phyloP scores from a whole-genome alignment of 2,797 vertebrate genomes.

The Ceyx erithaca region DNA sequence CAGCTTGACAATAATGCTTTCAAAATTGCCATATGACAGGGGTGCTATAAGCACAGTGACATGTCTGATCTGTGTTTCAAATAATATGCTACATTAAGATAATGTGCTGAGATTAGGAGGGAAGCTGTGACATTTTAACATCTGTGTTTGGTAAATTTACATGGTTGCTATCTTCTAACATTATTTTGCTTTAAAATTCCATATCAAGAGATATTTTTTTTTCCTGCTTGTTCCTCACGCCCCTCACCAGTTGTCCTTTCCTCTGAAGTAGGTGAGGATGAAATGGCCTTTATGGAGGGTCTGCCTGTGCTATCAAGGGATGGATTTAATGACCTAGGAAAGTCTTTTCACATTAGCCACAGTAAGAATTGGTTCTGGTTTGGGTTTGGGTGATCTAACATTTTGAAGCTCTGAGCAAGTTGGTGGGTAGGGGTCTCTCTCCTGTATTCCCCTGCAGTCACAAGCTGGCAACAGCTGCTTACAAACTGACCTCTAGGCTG shows the following conservation, averaged over 20 bases:
- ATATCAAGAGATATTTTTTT: neutral
- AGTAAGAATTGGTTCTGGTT: neutral
- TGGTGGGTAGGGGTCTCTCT: neutral
- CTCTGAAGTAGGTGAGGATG: neutral
- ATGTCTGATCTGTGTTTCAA: neutral
- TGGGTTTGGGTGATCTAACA: neutral
- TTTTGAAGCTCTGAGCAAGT: neutral
- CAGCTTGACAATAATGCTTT: constrained; percentile 3
- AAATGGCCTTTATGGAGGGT: neutral
- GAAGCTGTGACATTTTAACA: neutral
- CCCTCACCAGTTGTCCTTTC: neutral
- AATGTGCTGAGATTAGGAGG: neutral
- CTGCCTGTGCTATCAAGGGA: neutral
- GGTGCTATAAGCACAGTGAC: neutral
- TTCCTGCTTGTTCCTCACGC: neutral
- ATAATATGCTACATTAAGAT: neutral
- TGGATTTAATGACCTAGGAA: neutral
- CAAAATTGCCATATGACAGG: neutral
- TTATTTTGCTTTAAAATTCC: constrained; percentile 3
- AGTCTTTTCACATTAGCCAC: neutral
- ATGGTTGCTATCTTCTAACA: neutral
- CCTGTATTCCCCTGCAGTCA: neutral
- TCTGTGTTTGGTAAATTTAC: neutral
- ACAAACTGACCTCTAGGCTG: neutral
- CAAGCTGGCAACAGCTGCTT: neutral